Conservation (phyloP, 1,140 invertebrate genomes). For the Lepidostoma basale region DNA sequence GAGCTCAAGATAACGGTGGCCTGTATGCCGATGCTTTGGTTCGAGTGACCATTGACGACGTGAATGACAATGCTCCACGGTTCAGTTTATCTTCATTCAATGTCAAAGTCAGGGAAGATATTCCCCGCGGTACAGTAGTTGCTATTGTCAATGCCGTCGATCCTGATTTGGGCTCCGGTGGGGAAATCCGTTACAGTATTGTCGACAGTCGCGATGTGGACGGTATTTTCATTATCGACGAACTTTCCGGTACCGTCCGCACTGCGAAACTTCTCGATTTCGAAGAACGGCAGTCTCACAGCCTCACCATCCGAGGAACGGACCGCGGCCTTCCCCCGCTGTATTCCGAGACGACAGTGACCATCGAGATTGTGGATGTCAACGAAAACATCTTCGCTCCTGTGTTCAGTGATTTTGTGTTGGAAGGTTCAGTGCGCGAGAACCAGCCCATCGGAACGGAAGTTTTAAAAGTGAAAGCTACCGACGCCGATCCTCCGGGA, state of each 20-base stretch:
- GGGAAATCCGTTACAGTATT: constrained; percentile 75
- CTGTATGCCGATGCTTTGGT: constrained; percentile 80
- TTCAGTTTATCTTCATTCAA: constrained; percentile 78
- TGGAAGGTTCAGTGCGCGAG: constrained; percentile 73
- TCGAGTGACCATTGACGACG: constrained; percentile 81
- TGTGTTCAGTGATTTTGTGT: constrained; percentile 81
- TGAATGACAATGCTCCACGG: constrained; percentile 89
- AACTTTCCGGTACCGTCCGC: constrained; percentile 81
- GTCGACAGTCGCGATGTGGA: constrained; percentile 71
- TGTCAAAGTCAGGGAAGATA: constrained; percentile 88
- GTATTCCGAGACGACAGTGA: constrained; percentile 74
- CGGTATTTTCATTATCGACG: constrained; percentile 76
- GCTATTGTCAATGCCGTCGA: constrained; percentile 86
- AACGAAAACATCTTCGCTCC: constrained; percentile 90
- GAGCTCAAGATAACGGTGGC: constrained; percentile 79
- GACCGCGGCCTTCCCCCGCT: constrained; percentile 79
- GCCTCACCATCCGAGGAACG: constrained; percentile 79
- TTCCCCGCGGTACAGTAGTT: constrained; percentile 85
- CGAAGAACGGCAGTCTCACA: constrained; percentile 87
- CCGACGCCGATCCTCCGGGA: constrained; percentile 78
- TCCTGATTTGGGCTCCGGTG: constrained; percentile 82
- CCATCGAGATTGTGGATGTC: constrained; percentile 90
- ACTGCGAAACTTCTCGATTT: constrained; percentile 80
- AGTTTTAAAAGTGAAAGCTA: constrained; percentile 78
- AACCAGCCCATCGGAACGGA: constrained; percentile 76